Percentiles rank a stretch among this genome's conserved stretches.
Conservation (phyloP, 2,888 invertebrate genomes). For the Eucriotettix oculatus region DNA sequence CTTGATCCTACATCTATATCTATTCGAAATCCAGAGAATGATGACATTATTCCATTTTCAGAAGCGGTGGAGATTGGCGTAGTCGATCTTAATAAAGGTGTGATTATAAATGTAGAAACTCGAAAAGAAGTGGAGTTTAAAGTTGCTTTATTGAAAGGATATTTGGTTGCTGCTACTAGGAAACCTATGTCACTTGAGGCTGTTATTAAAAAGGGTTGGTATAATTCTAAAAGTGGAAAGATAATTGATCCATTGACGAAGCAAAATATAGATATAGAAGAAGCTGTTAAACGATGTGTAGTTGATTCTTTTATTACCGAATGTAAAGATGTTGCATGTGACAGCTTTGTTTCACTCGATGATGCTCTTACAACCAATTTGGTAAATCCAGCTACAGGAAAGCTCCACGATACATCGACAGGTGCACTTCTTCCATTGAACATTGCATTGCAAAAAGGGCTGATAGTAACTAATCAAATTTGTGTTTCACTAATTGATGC, state of each 20-base stretch:
- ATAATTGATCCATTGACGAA: conserved; percentile 56
- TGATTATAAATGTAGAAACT: conserved; percentile 52
- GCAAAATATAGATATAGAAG: conserved; percentile 52
- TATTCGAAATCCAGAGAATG: conserved; percentile 54
- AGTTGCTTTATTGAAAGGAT: conserved; percentile 51
- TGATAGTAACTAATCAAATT: conserved; percentile 53
- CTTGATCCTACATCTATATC: conserved; percentile 62
- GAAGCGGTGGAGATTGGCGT: conserved; percentile 68
- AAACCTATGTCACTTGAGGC: conserved; percentile 66
- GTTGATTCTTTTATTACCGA: conserved; percentile 67
- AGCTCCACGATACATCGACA: conserved; percentile 52
- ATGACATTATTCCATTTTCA: conserved; percentile 56
- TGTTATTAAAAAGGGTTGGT: conserved; percentile 49
- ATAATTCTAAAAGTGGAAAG: conserved; percentile 49
- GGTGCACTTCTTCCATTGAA: conserved; percentile 52
- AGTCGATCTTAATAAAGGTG: conserved; percentile 55
- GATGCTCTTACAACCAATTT: conserved; percentile 56
- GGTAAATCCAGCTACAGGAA: conserved; percentile 50
- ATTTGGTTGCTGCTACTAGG: conserved; percentile 46
- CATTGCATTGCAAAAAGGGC: conserved; percentile 47
- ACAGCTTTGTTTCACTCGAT: conserved; percentile 52
- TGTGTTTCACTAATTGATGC: conserved; percentile 57
- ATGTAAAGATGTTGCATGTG: conserved; percentile 58
- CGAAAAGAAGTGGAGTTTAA: conserved; percentile 50
- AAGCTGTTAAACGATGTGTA: conserved; percentile 61